These are phyloP conservation scores for Eremophila alpestris DNA, from an alignment of 2,797 vertebrate species.

Conservation along the genomic window DNA sequence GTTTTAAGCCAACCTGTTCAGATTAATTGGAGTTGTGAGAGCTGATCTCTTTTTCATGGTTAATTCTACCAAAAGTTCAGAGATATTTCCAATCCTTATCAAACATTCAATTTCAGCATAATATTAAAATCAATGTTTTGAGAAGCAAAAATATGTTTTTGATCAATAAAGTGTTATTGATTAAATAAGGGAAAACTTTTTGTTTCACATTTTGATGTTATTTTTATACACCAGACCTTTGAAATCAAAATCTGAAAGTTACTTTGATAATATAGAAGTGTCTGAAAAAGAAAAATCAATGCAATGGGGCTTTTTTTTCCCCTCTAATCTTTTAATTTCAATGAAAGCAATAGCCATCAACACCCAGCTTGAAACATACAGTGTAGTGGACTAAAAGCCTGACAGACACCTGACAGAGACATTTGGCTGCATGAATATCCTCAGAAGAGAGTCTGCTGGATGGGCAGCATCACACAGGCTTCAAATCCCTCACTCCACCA, in stretches of 20 bases:
- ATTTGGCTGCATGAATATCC: not conserved
- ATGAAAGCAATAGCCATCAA: not conserved
- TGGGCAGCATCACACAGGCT: not conserved
- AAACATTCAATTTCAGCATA: not conserved
- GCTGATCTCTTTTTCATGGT: not conserved
- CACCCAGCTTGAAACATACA: not conserved
- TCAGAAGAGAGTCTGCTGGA: not conserved
- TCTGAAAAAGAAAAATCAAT: not conserved
- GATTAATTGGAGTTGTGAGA: not conserved
- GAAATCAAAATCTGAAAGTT: not conserved
- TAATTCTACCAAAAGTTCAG: not conserved
- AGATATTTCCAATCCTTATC: not conserved
- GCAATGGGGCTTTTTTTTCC: rapidly evolving
- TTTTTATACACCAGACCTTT: not conserved
- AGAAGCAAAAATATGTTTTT: not conserved
- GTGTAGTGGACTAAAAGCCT: not conserved
- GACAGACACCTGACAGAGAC: not conserved
- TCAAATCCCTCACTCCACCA: not conserved
- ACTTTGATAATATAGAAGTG: not conserved
- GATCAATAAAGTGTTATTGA: not conserved
- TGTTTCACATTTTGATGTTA: not conserved
- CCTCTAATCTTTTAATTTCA: not conserved
- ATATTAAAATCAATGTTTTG: not conserved
- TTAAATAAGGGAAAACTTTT: not conserved
- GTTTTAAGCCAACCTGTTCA: not conserved